Evolutionary conservation across 2,797 vertebrate genomes (phyloP), one percentile per base, ranked within the genome.

Genomic region (Sebastes steindachneri): DNA sequence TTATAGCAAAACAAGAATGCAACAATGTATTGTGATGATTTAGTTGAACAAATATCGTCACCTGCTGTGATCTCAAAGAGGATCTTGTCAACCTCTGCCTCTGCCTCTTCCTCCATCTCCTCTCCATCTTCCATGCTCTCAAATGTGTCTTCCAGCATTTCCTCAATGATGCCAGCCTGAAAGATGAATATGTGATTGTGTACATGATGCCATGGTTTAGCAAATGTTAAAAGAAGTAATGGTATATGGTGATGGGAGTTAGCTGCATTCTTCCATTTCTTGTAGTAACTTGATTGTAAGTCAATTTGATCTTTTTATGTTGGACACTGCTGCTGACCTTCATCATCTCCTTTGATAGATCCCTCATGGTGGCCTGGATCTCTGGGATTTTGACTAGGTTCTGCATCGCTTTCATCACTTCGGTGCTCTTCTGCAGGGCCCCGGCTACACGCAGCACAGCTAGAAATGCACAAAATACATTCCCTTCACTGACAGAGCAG

Each of bases 351-450:
- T 98, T 99, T 77, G 98, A 99, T n/a, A 99, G 92, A 0, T 99
- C 98, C 82, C 97, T 96, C 99, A 99, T 99, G 0, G 97, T 98
- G 55, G 97, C 97, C 93, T 99, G 98, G 89, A 99, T 97, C 95
- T 99, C 99, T 21, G 98, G 98, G 93, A 99, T 92, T 94, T 99
- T 99, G 33, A 99, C 92, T 2, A 99, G 93, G 73, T 68, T 98
- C 88, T 99, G 98, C 98, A 99, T 99, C 86, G 97, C 98, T 93
- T 97, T 98, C 99, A 99, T 99, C 74, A 99, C 98, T 76, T 99
- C 99, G 63, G 98, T 98, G 93, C 99, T 99, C 93, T 98, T 98
- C 95, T 99, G 97, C 75, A 99, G 60, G 0, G 97, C 95, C 2
- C 99, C 99, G 1, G 98, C 97, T 41, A 99, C 97, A 90, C 96